Base-by-base conservation (phyloP, 2,888 invertebrate genomes). In the Drosophila nigricruria region DNA sequence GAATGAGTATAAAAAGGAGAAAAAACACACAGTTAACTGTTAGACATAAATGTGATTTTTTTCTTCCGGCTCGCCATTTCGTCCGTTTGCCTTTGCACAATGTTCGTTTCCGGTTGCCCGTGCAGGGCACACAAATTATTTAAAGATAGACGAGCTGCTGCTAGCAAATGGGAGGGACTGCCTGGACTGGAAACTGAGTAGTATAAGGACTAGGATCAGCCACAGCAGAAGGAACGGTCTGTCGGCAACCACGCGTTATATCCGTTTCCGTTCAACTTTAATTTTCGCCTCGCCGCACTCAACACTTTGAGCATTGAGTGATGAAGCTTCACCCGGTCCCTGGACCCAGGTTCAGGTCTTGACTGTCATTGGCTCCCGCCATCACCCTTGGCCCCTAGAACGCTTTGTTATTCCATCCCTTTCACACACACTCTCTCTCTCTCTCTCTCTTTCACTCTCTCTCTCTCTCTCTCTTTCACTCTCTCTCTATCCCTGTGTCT, bases 241-340 rank as follows among this genome's bases (percentile, higher is more conserved):
- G 50, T 52, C 34, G 65, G 53, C 79, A 77, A 72, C 84, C 84
- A 83, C 81, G 87, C 87, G 81, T 83, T 83, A 81, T 83, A 77
- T 83, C 84, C 84, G 83, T 64, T 83, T 81, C 86, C 86, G 81
- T 70, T 80, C 58, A 73, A 70, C 69, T 66, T 66, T 64, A 73
- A 66, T 78, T 80, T 82, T 73, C 70, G 70, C 70, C 73, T 62
- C 65, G 66, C 68, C 71, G 65, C 82, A 81, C 81, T 78, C 76
- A 77, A 82, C 72, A 79, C 80, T 77, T 77, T 72, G 61, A 64
- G 70, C 81, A 70, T 73, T 83, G 82, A 86, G 74, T 86, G 82
- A 85, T 85, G 82, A 85, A 81, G 86, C 72, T 73, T 67, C 70
- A 50, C 62, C 58, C 36, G 64, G 66, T 65, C 18, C 23, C 34